Evolutionary conservation across 2,797 vertebrate genomes (phyloP).

Genomic region (Pangasius macronema): DNA sequence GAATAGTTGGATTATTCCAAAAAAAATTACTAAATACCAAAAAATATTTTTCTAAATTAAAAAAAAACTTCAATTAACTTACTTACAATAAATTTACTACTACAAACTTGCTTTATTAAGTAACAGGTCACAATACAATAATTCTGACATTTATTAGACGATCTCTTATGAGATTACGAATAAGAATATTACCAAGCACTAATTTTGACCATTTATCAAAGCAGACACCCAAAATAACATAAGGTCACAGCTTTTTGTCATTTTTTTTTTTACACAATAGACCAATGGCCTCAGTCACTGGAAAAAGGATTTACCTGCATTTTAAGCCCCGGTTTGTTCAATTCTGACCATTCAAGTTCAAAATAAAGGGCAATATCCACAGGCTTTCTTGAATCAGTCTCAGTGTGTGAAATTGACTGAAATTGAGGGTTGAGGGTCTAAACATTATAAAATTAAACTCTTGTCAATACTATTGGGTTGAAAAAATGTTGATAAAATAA

Average conservation of each 20-base stretch:
- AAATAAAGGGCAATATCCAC: background rate
- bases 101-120: background rate
- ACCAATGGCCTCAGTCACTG: background rate
- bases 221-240: background rate
- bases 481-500: background rate
- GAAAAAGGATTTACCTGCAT: background rate
- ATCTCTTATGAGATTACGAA: background rate
- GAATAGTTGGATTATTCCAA: background rate
- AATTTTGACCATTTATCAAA: background rate
- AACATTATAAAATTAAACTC: background rate
- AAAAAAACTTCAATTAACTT: background rate
- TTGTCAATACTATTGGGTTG: background rate
- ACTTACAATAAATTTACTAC: too few species aligned
- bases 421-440: background rate
- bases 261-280: background rate
- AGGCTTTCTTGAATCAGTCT: background rate
- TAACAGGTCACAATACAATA: too few species aligned
- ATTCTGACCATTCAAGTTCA: background rate
- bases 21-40: background rate
- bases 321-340: background rate
- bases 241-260: background rate
- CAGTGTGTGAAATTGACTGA: background rate
- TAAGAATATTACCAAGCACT: background rate
- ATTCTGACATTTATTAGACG: background rate
- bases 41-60: background rate